A percentile compares a stretch with the other conserved stretches of the same genome.
phyloP scores from a whole-genome alignment of 1,140 invertebrate species.

The Atta colombica region DNA sequence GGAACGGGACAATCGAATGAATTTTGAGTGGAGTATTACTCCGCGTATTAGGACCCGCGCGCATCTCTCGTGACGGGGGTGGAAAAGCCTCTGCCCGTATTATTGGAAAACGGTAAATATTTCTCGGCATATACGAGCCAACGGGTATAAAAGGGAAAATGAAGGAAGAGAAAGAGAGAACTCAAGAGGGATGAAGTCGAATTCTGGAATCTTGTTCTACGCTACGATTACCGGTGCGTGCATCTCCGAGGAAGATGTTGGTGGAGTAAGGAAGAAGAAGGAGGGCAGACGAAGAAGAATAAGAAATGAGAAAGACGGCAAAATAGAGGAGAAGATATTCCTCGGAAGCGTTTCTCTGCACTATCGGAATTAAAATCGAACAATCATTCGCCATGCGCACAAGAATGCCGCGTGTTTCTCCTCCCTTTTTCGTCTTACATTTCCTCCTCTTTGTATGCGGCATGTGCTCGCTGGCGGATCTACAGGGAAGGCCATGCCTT shows the following conservation, averaged over 20 bases:
- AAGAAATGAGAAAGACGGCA: conserved; percentile 24
- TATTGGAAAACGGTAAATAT: conserved; percentile 79
- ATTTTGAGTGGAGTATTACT: conserved; percentile 73
- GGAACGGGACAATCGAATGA: conserved; percentile 71
- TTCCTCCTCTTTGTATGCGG: neutral
- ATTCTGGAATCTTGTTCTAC: conserved; percentile 64
- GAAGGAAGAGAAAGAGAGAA: neutral
- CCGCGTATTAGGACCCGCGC: conserved; percentile 58
- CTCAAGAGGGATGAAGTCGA: conserved; percentile 38
- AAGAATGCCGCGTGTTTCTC: conserved; percentile 8
- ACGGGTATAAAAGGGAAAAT: conserved; percentile 46
- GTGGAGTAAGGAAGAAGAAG: neutral
- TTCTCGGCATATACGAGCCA: conserved; percentile 62
- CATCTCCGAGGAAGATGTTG: conserved; percentile 1
- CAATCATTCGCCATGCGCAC: conserved; percentile 25
- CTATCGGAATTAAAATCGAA: conserved; percentile 69
- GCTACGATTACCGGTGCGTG: conserved; percentile 63
- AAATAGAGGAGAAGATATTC: neutral
- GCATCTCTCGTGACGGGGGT: neutral
- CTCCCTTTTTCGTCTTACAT: neutral
- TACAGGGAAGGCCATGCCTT: too few relatives aligned
- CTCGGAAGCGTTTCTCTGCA: conserved; percentile 25
- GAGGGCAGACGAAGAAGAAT: too few relatives aligned
- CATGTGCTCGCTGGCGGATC: neutral
- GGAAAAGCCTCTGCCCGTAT: conserved; percentile 45